These are phyloP conservation scores for Papilio elwesi DNA, from an alignment of 2,888 invertebrate genomes.

Conservation along the genomic window DNA sequence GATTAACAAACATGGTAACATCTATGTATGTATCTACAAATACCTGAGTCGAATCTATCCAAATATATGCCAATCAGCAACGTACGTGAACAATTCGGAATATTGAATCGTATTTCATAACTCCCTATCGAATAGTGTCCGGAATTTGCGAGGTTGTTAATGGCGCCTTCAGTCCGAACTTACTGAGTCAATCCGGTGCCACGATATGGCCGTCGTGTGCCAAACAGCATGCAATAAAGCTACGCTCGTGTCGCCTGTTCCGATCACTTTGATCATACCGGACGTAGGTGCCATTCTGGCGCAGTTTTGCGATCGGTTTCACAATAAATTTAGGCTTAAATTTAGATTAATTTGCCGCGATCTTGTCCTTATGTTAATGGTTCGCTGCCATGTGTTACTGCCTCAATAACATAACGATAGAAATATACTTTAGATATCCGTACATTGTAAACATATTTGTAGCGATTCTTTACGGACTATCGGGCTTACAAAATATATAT, in stretches of 20 bases:
- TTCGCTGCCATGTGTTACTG: background rate
- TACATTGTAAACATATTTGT: no score
- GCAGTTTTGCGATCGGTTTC: slow-evolving; percentile 30
- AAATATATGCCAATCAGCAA: slow-evolving; percentile 9
- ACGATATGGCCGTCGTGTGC: slow-evolving; percentile 38
- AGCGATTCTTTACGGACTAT: no score
- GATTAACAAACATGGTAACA: background rate
- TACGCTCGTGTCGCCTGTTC: slow-evolving; percentile 22
- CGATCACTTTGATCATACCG: slow-evolving; percentile 37
- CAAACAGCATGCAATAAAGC: slow-evolving; percentile 40
- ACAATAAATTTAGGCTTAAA: slow-evolving; percentile 20
- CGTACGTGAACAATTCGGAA: slow-evolving; percentile 15
- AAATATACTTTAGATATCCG: no score
- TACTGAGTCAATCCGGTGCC: slow-evolving; percentile 28
- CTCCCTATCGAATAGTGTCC: slow-evolving; percentile 5
- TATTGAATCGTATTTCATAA: slow-evolving; percentile 14
- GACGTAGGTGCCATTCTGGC: slow-evolving; percentile 29
- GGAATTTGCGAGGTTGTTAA: slow-evolving; percentile 20
- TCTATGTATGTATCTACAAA: background rate
- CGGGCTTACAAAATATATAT: no score
- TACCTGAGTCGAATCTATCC: background rate
- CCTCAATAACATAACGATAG: background rate
- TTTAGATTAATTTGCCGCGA: slow-evolving; percentile 14
- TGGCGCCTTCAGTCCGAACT: slow-evolving; percentile 13
- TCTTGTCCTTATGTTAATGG: slow-evolving; percentile 8